phyloP scores from a whole-genome alignment of 2,113 vertebrate species.

The Cheirogaleus medius region DNA sequence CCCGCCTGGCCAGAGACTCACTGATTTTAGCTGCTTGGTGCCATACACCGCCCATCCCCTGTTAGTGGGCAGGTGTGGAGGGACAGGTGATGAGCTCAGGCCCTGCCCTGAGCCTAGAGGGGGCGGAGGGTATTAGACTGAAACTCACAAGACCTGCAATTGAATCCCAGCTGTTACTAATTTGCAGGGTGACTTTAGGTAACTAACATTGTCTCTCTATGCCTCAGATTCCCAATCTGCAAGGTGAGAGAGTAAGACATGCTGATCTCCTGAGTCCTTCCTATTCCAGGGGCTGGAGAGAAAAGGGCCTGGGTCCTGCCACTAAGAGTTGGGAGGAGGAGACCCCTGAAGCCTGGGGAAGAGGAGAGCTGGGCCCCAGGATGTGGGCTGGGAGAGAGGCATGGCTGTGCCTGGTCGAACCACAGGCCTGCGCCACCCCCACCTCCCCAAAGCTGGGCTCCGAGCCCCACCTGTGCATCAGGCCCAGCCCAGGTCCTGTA shows the following conservation, averaged over 20 bases:
- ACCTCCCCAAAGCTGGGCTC: background rate
- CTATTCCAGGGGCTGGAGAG: background rate
- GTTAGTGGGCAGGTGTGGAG: background rate
- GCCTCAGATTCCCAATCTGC: background rate
- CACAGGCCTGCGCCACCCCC: background rate
- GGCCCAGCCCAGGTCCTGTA: background rate
- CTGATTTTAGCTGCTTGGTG: background rate
- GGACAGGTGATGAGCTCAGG: background rate
- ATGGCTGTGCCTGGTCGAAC: background rate
- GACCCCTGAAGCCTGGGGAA: background rate
- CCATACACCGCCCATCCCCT: background rate
- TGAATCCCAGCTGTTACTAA: background rate
- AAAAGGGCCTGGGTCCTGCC: background rate
- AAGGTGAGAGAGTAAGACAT: background rate
- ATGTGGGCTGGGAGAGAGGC: too few species aligned
- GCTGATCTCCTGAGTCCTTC: background rate
- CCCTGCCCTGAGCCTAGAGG: background rate
- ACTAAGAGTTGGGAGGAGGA: background rate
- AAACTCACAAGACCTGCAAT: background rate
- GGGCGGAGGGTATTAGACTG: background rate
- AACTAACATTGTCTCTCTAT: background rate
- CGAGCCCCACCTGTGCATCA: background rate
- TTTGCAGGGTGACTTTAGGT: background rate
- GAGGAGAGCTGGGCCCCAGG: background rate
- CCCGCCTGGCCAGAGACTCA: background rate